Conservation (phyloP, 1,140 invertebrate genomes). For the Neodiprion lecontei region DNA sequence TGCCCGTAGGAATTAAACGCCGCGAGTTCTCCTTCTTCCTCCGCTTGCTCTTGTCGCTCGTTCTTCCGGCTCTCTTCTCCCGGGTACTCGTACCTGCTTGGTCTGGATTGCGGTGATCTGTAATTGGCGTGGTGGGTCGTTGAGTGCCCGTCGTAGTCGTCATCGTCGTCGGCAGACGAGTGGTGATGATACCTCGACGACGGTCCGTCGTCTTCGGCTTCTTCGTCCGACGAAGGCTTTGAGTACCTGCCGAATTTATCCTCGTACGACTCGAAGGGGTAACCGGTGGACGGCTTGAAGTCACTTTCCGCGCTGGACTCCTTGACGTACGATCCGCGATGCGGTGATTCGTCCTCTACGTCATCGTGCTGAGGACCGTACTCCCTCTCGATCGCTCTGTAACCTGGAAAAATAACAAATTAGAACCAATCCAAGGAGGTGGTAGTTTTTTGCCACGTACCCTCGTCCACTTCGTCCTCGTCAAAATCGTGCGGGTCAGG, state of each 20-base stretch:
- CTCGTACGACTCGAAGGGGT: conserved; percentile 47
- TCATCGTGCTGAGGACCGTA: conserved; percentile 27
- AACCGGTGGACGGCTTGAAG: conserved; percentile 38
- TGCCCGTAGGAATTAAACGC: conserved; percentile 27
- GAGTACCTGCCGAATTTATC: conserved; percentile 44
- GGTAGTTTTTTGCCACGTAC: conserved; percentile 7
- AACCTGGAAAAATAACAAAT: conserved; percentile 18
- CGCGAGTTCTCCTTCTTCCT: conserved; percentile 23
- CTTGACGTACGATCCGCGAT: conserved; percentile 29
- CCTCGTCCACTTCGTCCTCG: conserved; percentile 29
- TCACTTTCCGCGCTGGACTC: conserved; percentile 29
- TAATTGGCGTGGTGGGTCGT: conserved; percentile 19
- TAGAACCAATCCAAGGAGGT: conserved; percentile 7
- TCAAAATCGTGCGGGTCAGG: conserved; percentile 35
- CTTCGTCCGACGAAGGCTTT: conserved; percentile 19
- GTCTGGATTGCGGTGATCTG: conserved; percentile 1
- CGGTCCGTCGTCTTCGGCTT: conserved; percentile 21
- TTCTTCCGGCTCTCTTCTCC: conserved; percentile 38
- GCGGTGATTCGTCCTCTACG: conserved; percentile 31
- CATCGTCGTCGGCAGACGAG: conserved; percentile 21
- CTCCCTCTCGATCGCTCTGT: conserved; percentile 25
- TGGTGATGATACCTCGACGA: conserved; percentile 11
- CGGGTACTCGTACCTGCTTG: conserved; percentile 31
- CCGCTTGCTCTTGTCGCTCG: conserved; percentile 30
- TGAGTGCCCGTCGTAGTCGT: conserved; percentile 20